These are phyloP conservation scores for Calliopsis andreniformis DNA, from an alignment of 1,140 invertebrate genomes.

Conservation along the genomic window DNA sequence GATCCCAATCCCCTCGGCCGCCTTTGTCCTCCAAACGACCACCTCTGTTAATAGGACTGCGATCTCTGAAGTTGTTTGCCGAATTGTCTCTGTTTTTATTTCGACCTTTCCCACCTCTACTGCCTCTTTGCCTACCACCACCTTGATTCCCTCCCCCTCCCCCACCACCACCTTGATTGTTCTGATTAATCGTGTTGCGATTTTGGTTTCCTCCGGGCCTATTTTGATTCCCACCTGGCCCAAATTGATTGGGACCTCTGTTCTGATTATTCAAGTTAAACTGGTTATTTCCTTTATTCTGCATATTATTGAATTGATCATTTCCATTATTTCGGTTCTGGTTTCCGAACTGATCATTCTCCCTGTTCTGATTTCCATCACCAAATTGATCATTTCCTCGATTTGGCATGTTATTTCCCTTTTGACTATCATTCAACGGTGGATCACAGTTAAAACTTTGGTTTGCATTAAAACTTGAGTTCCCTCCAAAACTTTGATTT, in stretches of 20 bases:
- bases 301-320: slow-evolving; percentile 61
- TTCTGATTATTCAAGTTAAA: slow-evolving; percentile 62
- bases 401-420: slow-evolving; percentile 42
- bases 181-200: slow-evolving; percentile 56
- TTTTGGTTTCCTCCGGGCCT: slow-evolving; percentile 61
- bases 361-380: slow-evolving; percentile 55
- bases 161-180: slow-evolving; percentile 42
- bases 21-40: slow-evolving; percentile 68
- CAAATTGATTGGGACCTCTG: slow-evolving; percentile 64
- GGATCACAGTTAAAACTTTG: slow-evolving; percentile 63
- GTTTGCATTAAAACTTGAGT: slow-evolving; percentile 62
- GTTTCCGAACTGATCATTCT: slow-evolving; percentile 66
- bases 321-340: slow-evolving; percentile 46
- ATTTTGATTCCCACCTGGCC: slow-evolving; percentile 65
- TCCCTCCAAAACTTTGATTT: slow-evolving; percentile 67
- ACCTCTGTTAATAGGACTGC: slow-evolving; percentile 74
- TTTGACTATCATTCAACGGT: slow-evolving; percentile 45
- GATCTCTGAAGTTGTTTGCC: slow-evolving; percentile 73
- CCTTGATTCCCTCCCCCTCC: slow-evolving; percentile 29
- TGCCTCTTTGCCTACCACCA: slow-evolving; percentile 49
- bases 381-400: slow-evolving; percentile 57
- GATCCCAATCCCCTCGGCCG: slow-evolving; percentile 66
- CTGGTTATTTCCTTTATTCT: slow-evolving; percentile 61
- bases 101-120: slow-evolving; percentile 69
- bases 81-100: slow-evolving; percentile 70